A percentile compares a stretch with the other conserved stretches of the same genome.
These are phyloP conservation scores for Passer domesticus DNA, from an alignment of 2,113 vertebrate species.

Conservation along the genomic window DNA sequence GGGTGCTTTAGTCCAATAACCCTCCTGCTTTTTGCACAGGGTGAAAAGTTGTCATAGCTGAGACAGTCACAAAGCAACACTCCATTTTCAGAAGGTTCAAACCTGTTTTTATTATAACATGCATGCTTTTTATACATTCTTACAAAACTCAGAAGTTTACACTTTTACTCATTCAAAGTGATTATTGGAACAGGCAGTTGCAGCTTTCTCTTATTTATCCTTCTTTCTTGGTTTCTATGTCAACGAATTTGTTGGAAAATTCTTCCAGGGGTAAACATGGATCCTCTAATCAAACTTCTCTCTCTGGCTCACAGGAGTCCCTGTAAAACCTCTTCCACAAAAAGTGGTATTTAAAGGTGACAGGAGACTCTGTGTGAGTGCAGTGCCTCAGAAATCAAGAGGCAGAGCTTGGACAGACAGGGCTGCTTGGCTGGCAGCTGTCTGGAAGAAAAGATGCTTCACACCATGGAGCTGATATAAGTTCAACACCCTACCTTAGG, in stretches of 20 bases:
- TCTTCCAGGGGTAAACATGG: neutral
- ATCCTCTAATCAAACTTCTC: neutral
- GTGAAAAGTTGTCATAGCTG: neutral
- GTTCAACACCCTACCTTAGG: neutral
- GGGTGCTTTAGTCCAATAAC: neutral
- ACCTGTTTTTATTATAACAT: neutral
- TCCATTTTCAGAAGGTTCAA: neutral
- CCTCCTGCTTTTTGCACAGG: rapidly evolving
- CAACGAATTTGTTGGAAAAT: neutral
- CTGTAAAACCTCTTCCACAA: neutral
- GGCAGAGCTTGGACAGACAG: neutral
- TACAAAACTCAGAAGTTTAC: neutral
- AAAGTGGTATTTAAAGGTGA: neutral
- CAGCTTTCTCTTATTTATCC: neutral
- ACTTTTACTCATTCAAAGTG: no score
- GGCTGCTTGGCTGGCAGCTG: neutral
- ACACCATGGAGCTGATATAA: neutral
- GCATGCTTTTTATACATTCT: neutral
- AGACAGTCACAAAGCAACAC: neutral
- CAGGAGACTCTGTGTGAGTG: rapidly evolving
- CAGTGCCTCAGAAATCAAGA: neutral
- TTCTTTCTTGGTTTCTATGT: neutral
- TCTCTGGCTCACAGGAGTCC: neutral
- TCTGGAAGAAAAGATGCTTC: neutral
- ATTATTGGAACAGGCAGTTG: neutral